Base-by-base conservation (phyloP, 2,888 invertebrate species). In the Pachycephus smyrnensis region DNA sequence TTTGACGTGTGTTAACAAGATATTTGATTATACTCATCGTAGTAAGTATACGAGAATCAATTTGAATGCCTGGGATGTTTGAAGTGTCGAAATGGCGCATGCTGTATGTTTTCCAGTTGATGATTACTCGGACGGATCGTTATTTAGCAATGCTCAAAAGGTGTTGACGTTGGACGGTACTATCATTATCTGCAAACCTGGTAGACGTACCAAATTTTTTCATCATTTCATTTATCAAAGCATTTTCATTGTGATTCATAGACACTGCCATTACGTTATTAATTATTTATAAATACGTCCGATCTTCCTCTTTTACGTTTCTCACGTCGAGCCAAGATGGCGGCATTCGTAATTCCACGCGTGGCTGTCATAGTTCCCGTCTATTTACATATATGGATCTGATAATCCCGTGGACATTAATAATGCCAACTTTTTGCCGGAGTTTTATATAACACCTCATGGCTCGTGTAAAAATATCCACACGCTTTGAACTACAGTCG, bases 391-490 rank as follows among this genome's bases (percentile, higher is more conserved):
- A 55, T 23, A 23, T 23, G 23, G 55, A 55, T 55, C 6, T 55
- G 84, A 84, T 81, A 81, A 84, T 74, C 80, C 76, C 76, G 74
- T 79, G 76, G 33, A 80, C 81, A 78, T 81, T 69, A 81, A 79
- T 85, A 81, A 55, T 55, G 55, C 55, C 55, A 55, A 55, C 23
- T 55, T 79, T 79, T 40, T 74, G 73, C 75, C 78, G 69, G 78
- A 82, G 80, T 84, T 86, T 86, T 86, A 86, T 83, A 84, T 86
- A 86, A 86, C 84, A 80, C 78, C 85, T 84, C 80, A 86, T 84
- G 81, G 81, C 85, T 86, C 81, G 73, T 79, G 81, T 86, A 86
- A 86, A 84, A 86, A 86, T 86, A 86, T 75, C 69, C 78, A 73
- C 75, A 79, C 84, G 82, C 84, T 84, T 86, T 84, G 82, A 86